A percentile compares a stretch with the other conserved stretches of the same genome.
Conservation (phyloP, 2,797 vertebrate species). For the Lithobates sylvaticus region DNA sequence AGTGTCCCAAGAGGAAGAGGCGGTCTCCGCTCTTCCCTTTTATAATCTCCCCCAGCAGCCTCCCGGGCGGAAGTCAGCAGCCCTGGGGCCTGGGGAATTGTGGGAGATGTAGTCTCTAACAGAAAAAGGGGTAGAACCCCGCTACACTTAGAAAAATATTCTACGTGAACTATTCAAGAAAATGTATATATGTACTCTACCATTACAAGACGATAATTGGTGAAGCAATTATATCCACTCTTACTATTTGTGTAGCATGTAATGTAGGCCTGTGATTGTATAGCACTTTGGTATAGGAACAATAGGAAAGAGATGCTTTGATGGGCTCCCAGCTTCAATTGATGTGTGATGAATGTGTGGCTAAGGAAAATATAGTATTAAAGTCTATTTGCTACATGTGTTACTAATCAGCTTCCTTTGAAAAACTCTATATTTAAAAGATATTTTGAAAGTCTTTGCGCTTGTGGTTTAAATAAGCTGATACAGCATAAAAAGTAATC, state of each 20-base stretch:
- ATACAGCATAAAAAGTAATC: constrained; percentile 26
- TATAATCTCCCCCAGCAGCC: no score
- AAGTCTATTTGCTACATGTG: constrained; percentile 24
- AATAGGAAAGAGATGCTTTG: constrained; percentile 27
- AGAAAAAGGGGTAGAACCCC: no score
- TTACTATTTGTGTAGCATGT: neutral
- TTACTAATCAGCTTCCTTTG: constrained; percentile 32
- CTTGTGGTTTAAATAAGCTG: constrained; percentile 16
- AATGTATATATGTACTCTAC: neutral
- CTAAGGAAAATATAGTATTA: constrained; percentile 5
- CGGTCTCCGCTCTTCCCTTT: no score
- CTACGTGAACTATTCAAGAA: neutral
- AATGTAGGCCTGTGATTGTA: neutral
- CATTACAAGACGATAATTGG: neutral
- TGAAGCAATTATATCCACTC: neutral
- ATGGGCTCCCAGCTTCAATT: neutral
- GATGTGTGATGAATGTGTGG: constrained; percentile 33
- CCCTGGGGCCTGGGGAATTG: no score
- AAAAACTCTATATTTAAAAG: constrained; percentile 22
- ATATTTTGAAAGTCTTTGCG: constrained; percentile 12
- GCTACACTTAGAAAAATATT: constrained; percentile 10
- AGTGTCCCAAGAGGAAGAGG: no score
- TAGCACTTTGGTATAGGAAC: neutral
- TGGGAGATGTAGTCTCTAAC: no score
- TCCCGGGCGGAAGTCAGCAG: no score